These are phyloP conservation scores for Pygocentrus nattereri DNA, from an alignment of 2,797 vertebrate species.

Conservation along the genomic window DNA sequence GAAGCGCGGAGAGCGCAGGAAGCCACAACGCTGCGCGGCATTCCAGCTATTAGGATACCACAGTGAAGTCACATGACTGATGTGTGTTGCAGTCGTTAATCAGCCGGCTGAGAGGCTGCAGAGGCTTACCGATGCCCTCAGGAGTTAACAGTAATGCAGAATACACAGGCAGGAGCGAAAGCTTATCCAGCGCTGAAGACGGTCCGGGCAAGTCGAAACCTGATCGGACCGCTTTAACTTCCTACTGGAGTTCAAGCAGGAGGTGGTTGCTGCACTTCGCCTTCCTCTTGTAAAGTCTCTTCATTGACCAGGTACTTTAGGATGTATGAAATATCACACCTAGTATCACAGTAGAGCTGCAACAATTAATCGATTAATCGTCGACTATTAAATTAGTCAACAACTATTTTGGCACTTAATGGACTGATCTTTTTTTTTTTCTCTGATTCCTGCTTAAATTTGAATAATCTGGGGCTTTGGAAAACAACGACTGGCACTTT, in stretches of 20 bases:
- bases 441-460: no score
- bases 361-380: no score
- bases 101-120: not conserved
- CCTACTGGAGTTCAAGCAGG: not conserved
- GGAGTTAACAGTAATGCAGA: not conserved
- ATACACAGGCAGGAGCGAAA: constrained; percentile 4
- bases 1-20: not conserved
- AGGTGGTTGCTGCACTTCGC: not conserved
- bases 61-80: not conserved
- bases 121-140: constrained; percentile 16
- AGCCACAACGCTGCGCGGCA: not conserved
- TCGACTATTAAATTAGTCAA: no score
- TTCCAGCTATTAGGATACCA: not conserved
- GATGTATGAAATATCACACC: no score
- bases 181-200: not conserved
- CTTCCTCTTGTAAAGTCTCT: no score
- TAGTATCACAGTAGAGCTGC: no score
- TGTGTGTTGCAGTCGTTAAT: not conserved
- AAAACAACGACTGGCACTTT: no score
- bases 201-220: not conserved
- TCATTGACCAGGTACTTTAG: no score
- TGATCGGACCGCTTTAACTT: not conserved
- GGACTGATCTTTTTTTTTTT: no score
- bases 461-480: no score
- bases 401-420: no score